Conservation (phyloP, 2,113 vertebrate genomes). For the Antechinus stuartii region DNA sequence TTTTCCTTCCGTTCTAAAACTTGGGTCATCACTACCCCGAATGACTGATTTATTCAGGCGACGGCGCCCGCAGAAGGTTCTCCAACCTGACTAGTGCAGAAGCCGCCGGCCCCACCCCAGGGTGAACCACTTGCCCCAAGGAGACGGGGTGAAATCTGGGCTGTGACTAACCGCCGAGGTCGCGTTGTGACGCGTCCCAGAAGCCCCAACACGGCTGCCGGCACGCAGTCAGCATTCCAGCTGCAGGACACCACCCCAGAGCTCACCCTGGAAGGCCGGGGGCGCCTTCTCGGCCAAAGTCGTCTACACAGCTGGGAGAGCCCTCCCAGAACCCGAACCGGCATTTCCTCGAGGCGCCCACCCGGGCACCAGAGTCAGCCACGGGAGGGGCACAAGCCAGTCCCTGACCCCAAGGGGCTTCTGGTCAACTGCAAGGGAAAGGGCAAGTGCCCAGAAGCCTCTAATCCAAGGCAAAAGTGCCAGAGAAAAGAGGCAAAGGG, state of each 20-base stretch:
- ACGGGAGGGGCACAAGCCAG: no score
- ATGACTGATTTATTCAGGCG: not conserved
- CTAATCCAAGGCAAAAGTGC: not conserved
- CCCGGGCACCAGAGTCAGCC: no score
- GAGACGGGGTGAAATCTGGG: not conserved
- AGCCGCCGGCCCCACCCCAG: not conserved
- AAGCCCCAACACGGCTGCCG: not conserved
- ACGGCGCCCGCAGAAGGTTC: not conserved
- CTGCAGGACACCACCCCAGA: no score
- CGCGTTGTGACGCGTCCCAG: no score
- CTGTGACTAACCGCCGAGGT: not conserved
- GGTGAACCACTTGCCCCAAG: not conserved
- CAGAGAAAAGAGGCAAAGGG: not conserved
- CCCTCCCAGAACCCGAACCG: not conserved
- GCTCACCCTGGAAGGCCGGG: not conserved
- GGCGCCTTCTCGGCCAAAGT: no score
- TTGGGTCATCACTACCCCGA: not conserved
- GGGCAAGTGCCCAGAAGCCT: not conserved
- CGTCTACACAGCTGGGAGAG: not conserved
- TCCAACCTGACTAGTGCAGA: not conserved
- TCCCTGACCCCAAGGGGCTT: not conserved
- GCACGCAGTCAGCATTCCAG: not conserved
- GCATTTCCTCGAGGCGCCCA: no score
- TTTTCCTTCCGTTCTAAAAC: not conserved
- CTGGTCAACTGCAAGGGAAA: not conserved